Evolutionary conservation across 2,888 invertebrate species (phyloP), one percentile per base, ranked within the genome.

Genomic region (Tachina fera): DNA sequence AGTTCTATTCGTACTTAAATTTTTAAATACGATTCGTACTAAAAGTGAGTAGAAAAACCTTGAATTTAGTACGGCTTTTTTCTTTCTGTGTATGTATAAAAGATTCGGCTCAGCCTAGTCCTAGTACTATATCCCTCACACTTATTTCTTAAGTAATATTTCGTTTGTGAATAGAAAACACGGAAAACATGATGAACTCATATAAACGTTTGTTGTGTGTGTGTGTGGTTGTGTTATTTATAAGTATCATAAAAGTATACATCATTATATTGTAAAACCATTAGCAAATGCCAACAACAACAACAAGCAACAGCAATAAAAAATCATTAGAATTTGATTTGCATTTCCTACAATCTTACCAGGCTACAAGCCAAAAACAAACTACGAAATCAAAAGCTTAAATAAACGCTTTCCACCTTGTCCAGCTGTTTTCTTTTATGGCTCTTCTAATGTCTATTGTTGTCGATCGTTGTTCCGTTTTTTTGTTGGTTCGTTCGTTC

Each of bases 241-340:
- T 39, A 41, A 67, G 56, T 71, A 72, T 75, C 51, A 61, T 81
- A 74, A 71, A 85, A 75, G 56, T 65, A 71, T 71, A 67, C 78
- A 71, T 86, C 74, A 76, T 82, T 80, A 68, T 80, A 68, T 86
- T 67, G 71, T n/a, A 22, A 76, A 31, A 51, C 74, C 79, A 82
- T 86, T 83, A 82, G 67, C 47, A 56, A 77, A 79, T 76, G 71
- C 51, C 19, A 22, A 60, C 68, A 76, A 51, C 68, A 76, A 51
- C 75, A 76, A 67, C 22, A 67, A 3, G 22, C 83, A 76, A 70
- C 16, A 71, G 65, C 47, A 84, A 65, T 16, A 56, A 71, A 89
- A 89, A 89, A 91, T 88, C 89, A 91, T 91, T 90, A 89, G 90
- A 89, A 90, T 90, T 91, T 91, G 90, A 91, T 91, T 91, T 91